Evolutionary conservation across 2,888 invertebrate species (phyloP).

Genomic region (Tetranychus truncatus): DNA sequence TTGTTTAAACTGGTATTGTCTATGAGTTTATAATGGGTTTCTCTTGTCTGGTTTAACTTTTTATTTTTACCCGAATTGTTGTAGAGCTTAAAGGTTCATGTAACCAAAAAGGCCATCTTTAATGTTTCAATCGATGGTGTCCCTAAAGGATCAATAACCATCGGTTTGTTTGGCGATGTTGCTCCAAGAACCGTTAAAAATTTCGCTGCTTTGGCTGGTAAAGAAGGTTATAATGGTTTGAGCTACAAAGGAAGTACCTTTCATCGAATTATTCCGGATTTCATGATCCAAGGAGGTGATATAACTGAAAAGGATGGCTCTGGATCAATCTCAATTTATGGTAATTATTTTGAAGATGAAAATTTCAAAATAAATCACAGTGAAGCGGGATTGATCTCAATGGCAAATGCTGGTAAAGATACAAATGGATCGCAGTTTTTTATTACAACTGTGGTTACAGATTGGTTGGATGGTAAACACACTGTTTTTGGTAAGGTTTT

Average conservation of each 20-base stretch:
- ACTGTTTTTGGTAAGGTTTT: conserved; percentile 9
- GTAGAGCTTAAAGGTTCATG: neutral
- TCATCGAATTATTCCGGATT: neutral
- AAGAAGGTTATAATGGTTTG: neutral
- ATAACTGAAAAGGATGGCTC: conserved; percentile 8
- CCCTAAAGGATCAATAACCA: neutral
- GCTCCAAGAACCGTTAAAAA: conserved; percentile 5
- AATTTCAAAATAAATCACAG: conserved; percentile 1
- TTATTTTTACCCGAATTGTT: neutral
- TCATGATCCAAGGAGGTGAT: conserved; percentile 12
- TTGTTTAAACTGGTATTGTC: neutral
- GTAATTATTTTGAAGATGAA: conserved; percentile 1
- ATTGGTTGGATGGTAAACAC: conserved; percentile 11
- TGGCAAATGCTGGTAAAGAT: conserved; percentile 9
- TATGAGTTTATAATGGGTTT: neutral
- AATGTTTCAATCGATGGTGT: conserved; percentile 3
- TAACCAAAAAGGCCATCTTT: conserved; percentile 4
- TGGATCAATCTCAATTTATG: conserved; percentile 4
- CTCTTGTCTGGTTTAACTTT: neutral
- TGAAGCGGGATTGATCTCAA: neutral
- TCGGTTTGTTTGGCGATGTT: neutral
- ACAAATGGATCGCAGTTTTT: conserved; percentile 9
- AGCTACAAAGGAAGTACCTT: neutral
- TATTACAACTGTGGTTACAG: conserved; percentile 2
- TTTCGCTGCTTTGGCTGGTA: neutral